Evolutionary conservation across 2,888 invertebrate species (phyloP).

Genomic region (Sympetrum striolatum): DNA sequence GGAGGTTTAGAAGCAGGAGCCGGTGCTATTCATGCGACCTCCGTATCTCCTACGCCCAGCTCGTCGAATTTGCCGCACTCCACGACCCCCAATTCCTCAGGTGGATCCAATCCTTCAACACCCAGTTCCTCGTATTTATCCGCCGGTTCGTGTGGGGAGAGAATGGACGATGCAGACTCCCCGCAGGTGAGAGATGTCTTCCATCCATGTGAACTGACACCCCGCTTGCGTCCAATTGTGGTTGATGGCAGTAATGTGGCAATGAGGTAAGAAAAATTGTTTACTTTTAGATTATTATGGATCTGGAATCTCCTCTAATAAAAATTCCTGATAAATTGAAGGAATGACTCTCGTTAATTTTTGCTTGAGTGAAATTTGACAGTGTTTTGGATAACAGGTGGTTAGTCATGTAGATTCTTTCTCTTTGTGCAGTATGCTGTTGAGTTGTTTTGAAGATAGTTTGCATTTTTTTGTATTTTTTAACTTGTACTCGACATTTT

Average conservation of each 20-base stretch:
- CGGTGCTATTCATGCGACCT: background rate
- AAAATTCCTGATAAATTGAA: no score
- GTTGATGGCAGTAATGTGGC: constrained; percentile 96
- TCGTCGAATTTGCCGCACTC: constrained; percentile 46
- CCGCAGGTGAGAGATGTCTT: constrained; percentile 23
- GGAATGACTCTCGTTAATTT: no score
- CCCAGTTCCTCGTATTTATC: constrained; percentile 49
- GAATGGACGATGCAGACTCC: constrained; percentile 39
- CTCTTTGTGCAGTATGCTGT: no score
- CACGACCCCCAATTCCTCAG: constrained; percentile 42
- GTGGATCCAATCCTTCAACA: background rate
- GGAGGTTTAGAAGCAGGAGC: background rate
- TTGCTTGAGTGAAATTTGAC: no score
- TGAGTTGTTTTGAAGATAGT: no score
- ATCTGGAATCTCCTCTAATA: no score
- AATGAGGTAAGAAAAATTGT: constrained; percentile 71
- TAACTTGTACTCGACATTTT: no score
- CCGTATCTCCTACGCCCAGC: constrained; percentile 53
- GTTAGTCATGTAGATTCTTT: no score
- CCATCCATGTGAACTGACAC: constrained; percentile 43
- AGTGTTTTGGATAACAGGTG: no score
- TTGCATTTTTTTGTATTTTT: no score
- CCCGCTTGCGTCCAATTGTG: constrained; percentile 73
- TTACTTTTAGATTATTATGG: background rate
- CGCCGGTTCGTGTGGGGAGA: constrained; percentile 30